A percentile compares a stretch with the other conserved stretches of the same genome.
Conservation (phyloP, 2,113 vertebrate species). For the Elachura formosa region DNA sequence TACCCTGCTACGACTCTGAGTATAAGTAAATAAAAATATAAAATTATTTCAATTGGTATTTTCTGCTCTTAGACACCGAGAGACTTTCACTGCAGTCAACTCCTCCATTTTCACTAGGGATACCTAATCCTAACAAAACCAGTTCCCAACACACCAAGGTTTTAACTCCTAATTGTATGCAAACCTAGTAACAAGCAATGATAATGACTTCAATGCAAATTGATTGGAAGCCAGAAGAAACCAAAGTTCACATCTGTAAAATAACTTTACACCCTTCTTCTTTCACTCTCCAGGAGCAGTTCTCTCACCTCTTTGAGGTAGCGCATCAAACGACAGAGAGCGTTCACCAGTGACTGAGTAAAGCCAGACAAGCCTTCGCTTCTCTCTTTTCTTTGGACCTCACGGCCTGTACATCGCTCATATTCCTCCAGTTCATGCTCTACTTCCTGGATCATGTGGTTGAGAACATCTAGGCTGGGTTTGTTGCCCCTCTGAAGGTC, state of each 20-base stretch:
- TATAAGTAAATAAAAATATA: not conserved
- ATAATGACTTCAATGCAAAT: not conserved
- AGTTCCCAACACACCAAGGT: not conserved
- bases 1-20: not conserved
- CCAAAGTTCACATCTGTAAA: not conserved
- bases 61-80: not conserved
- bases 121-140: not conserved
- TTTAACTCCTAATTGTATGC: not conserved
- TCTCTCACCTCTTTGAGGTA: conserved; percentile 82
- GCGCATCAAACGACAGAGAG: conserved; percentile 80
- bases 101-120: not conserved
- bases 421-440: conserved; percentile 80
- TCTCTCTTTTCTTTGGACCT: conserved; percentile 31
- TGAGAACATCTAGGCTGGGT: conserved; percentile 80
- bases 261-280: not conserved
- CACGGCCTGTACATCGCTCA: conserved; percentile 69
- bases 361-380: conserved; percentile 82
- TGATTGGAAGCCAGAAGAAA: not conserved
- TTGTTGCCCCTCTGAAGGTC: conserved; percentile 57
- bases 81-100: not conserved
- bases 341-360: conserved; percentile 82
- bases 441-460: conserved; percentile 81
- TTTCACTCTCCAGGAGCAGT: not conserved
- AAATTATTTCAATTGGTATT: not conserved
- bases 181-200: not conserved